Conservation (phyloP, 53 echinoderm and acorn worm species). For the Patiria pectinifera region DNA sequence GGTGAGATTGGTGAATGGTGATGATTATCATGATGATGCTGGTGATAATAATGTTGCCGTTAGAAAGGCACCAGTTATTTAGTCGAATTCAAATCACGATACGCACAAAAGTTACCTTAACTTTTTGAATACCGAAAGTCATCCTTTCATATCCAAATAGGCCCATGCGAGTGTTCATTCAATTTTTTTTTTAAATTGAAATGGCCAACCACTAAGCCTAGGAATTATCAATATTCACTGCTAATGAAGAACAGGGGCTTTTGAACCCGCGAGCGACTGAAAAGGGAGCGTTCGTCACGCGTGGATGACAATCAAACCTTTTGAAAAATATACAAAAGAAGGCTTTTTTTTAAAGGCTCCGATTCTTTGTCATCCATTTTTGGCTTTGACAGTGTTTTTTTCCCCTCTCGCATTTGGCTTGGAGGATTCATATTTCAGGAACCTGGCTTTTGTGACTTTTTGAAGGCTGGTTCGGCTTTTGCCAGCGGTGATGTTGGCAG, state of each 20-base stretch:
- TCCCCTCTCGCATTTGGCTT: not conserved
- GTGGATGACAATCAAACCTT: conserved; percentile 19
- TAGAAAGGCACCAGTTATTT: not conserved
- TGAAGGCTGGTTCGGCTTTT: not conserved
- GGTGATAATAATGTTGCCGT: not conserved
- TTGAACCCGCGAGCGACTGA: not conserved
- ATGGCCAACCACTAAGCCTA: not conserved
- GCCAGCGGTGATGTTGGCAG: not conserved
- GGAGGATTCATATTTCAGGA: conserved; percentile 17
- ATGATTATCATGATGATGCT: not conserved
- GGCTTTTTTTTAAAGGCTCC: not conserved
- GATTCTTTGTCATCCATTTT: conserved; percentile 12
- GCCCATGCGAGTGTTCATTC: not conserved
- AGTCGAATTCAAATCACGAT: too few species aligned
- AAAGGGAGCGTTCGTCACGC: conserved; percentile 48
- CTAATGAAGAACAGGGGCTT: conserved; percentile 32
- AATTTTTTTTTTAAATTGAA: not conserved
- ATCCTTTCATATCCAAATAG: not conserved
- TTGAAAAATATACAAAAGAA: conserved; percentile 7
- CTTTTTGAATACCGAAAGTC: not conserved
- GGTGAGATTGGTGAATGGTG: conserved; percentile 21
- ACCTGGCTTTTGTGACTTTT: not conserved
- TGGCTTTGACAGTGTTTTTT: conserved; percentile 29
- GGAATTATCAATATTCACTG: conserved; percentile 4
- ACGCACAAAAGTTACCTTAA: too few species aligned